phyloP scores from a whole-genome alignment of 2,888 invertebrate genomes.

The Trichogramma dendrolimi region DNA sequence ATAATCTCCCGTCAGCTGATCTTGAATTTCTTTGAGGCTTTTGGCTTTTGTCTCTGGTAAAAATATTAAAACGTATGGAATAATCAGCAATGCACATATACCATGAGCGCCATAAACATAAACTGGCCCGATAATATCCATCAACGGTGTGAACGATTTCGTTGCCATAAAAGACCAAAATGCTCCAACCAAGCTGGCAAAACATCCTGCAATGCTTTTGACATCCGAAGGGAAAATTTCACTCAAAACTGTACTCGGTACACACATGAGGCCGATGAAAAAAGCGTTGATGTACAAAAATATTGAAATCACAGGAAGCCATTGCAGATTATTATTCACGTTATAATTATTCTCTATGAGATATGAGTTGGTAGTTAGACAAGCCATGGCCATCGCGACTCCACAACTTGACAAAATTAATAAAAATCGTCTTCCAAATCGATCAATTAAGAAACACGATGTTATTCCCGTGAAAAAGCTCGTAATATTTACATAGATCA shows the following conservation, averaged over 20 bases:
- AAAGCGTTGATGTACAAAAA: slow-evolving; percentile 30
- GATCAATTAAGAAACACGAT: slow-evolving; percentile 28
- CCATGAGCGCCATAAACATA: slow-evolving; percentile 36
- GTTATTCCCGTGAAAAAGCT: slow-evolving; percentile 25
- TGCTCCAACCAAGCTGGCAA: slow-evolving; percentile 33
- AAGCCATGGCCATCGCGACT: slow-evolving; percentile 29
- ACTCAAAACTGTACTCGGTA: slow-evolving; percentile 39
- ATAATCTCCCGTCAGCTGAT: not conserved
- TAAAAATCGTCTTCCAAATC: slow-evolving; percentile 27
- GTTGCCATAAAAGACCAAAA: slow-evolving; percentile 37
- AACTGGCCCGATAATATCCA: slow-evolving; percentile 31
- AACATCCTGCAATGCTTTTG: slow-evolving; percentile 37
- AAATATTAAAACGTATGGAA: slow-evolving; percentile 32
- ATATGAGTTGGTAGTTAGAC: slow-evolving; percentile 36
- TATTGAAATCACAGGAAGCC: slow-evolving; percentile 37
- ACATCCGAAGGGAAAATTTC: slow-evolving; percentile 40
- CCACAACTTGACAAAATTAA: slow-evolving; percentile 29
- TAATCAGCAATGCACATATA: not conserved
- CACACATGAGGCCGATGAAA: slow-evolving; percentile 33
- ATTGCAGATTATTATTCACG: slow-evolving; percentile 29
- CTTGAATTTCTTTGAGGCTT: slow-evolving; percentile 31
- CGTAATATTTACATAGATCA: slow-evolving; percentile 31
- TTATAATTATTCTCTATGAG: slow-evolving; percentile 30
- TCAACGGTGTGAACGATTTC: slow-evolving; percentile 37
- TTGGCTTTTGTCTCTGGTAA: slow-evolving; percentile 43